These are phyloP conservation scores for Tortricodes alternella DNA, from an alignment of 2,888 invertebrate genomes.

Conservation along the genomic window DNA sequence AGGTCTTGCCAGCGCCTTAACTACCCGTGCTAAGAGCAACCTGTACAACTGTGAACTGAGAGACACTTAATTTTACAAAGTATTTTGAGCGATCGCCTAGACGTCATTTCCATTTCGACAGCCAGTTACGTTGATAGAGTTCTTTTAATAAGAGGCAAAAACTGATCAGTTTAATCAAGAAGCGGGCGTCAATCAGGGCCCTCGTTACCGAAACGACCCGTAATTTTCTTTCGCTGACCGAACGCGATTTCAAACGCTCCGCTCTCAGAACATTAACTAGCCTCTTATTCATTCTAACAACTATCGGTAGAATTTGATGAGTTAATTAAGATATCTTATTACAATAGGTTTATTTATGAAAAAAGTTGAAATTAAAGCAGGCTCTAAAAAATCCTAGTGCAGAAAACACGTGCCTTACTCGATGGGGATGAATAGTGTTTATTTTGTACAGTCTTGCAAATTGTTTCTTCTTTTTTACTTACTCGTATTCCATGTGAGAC, in stretches of 20 bases:
- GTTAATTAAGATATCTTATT: neutral
- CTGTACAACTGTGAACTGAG: neutral
- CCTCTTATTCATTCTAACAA: slow-evolving; percentile 20
- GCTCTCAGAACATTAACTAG: slow-evolving; percentile 33
- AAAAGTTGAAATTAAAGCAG: too few relatives aligned
- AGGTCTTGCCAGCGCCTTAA: too few relatives aligned
- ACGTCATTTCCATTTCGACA: slow-evolving; percentile 44
- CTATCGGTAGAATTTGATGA: slow-evolving; percentile 4
- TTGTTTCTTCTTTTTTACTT: too few relatives aligned
- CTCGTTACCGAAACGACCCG: slow-evolving; percentile 76
- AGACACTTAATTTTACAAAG: neutral
- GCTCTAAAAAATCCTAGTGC: too few relatives aligned
- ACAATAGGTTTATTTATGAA: too few relatives aligned
- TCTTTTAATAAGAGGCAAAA: slow-evolving; percentile 72
- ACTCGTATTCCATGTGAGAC: too few relatives aligned
- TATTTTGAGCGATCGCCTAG: slow-evolving; percentile 32
- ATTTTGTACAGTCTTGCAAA: too few relatives aligned
- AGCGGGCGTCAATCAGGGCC: slow-evolving; percentile 70
- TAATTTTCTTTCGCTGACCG: slow-evolving; percentile 77
- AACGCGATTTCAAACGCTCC: slow-evolving; percentile 61
- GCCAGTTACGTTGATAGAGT: slow-evolving; percentile 61
- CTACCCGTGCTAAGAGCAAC: neutral
- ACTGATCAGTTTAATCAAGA: slow-evolving; percentile 78
- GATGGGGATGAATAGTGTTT: too few relatives aligned
- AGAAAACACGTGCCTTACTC: too few relatives aligned